These are phyloP conservation scores for Cotesia vestalis DNA, from an alignment of 1,140 invertebrate species.

Conservation along the genomic window DNA sequence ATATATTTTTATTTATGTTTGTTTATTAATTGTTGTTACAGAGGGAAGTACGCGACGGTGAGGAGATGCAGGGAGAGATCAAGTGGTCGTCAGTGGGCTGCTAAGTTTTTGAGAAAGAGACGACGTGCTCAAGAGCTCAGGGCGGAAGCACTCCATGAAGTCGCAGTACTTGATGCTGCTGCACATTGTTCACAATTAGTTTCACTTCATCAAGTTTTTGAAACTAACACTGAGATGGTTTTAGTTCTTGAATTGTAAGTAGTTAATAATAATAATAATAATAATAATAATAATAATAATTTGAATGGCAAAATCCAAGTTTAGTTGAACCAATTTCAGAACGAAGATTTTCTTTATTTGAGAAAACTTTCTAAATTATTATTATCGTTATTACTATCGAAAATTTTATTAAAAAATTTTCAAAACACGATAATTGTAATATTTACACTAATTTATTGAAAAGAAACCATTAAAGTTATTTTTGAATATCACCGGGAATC, in stretches of 20 bases:
- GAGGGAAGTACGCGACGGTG: constrained; percentile 96
- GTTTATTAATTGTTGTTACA: constrained; percentile 62
- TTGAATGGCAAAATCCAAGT: no score
- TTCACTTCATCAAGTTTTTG: constrained; percentile 86
- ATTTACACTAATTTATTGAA: no score
- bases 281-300: no score
- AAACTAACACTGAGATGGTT: constrained; percentile 83
- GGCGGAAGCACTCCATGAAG: constrained; percentile 88
- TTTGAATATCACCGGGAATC: no score
- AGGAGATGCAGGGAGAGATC: constrained; percentile 85
- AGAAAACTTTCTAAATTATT: no score
- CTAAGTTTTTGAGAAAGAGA: constrained; percentile 93
- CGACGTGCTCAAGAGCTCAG: constrained; percentile 82
- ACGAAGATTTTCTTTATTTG: no score
- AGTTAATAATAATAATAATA: background rate
- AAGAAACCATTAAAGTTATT: no score
- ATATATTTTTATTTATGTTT: constrained; percentile 29
- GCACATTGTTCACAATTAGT: constrained; percentile 82
- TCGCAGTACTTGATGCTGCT: constrained; percentile 87
- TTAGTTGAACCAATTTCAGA: no score
- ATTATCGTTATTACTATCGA: no score
- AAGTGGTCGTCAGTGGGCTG: constrained; percentile 88
- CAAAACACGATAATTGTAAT: no score
- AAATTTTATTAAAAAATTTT: no score
- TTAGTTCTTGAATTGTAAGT: constrained; percentile 90